Evolutionary conservation across 2,113 vertebrate species (phyloP).

Genomic region (Cavia porcellus): DNA sequence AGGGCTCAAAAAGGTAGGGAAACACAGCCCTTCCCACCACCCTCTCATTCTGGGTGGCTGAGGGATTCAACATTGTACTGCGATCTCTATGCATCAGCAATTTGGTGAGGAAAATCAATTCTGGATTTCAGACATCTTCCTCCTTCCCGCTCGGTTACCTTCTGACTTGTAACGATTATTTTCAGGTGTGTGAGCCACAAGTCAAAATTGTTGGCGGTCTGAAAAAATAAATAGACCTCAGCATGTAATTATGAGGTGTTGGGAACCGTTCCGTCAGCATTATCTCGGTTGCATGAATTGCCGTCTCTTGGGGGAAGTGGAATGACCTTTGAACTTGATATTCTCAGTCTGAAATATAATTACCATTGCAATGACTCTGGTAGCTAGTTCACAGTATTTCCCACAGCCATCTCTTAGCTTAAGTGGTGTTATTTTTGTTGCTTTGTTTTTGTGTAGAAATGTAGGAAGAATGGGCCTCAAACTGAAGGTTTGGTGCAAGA

Average conservation of each 20-base stretch:
- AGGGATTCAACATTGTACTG: too few relatives aligned
- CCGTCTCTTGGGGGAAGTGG: neutral
- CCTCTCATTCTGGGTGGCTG: neutral
- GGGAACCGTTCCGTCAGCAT: neutral
- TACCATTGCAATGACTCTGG: neutral
- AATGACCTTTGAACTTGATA: neutral
- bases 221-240: neutral
- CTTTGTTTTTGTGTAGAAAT: neutral
- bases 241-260: neutral
- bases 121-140: neutral
- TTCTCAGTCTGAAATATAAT: neutral
- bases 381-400: neutral
- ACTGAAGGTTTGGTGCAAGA: neutral
- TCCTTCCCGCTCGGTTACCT: neutral
- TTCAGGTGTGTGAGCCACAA: neutral
- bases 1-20: fast-evolving
- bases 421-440: neutral
- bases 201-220: neutral
- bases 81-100: neutral
- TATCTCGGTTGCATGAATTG: neutral
- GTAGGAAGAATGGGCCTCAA: neutral
- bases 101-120: neutral
- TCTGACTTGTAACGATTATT: neutral
- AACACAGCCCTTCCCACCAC: neutral
- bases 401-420: neutral